Evolutionary conservation across 2,113 vertebrate genomes (phyloP).

Genomic region (Ciconia stormi): DNA sequence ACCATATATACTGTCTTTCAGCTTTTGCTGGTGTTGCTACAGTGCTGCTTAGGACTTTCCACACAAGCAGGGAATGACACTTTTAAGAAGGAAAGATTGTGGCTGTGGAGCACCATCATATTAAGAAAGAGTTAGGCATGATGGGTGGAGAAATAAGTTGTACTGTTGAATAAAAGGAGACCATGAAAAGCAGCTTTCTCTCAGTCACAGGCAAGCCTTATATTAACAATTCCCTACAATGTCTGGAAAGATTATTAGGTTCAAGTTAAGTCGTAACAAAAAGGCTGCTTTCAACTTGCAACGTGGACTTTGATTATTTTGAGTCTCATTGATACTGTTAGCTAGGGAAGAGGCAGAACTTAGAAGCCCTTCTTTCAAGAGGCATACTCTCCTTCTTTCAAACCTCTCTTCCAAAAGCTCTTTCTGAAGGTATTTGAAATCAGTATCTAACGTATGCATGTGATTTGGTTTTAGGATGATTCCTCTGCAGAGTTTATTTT

Average conservation of each 20-base stretch:
- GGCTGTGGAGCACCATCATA: not conserved
- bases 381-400: not conserved
- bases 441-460: not conserved
- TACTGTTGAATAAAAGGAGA: not conserved
- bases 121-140: not conserved
- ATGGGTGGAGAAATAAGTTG: not conserved
- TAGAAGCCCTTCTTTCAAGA: not conserved
- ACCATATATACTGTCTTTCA: not conserved
- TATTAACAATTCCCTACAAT: not conserved
- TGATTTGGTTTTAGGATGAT: conserved; percentile 71
- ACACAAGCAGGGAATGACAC: not conserved
- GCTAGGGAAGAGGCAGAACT: not conserved
- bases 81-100: not conserved
- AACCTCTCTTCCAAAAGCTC: not conserved
- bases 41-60: not conserved
- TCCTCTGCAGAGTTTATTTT: conserved; percentile 44
- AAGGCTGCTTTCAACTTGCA: not conserved
- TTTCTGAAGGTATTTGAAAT: conserved; percentile 4
- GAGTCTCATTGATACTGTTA: not conserved
- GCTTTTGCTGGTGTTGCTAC: not conserved
- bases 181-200: not conserved
- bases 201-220: not conserved
- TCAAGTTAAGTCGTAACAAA: not conserved
- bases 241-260: not conserved
- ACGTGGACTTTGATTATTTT: not conserved